These are phyloP conservation scores for Hycleus phaleratus DNA, from an alignment of 1,140 invertebrate species.

Conservation along the genomic window DNA sequence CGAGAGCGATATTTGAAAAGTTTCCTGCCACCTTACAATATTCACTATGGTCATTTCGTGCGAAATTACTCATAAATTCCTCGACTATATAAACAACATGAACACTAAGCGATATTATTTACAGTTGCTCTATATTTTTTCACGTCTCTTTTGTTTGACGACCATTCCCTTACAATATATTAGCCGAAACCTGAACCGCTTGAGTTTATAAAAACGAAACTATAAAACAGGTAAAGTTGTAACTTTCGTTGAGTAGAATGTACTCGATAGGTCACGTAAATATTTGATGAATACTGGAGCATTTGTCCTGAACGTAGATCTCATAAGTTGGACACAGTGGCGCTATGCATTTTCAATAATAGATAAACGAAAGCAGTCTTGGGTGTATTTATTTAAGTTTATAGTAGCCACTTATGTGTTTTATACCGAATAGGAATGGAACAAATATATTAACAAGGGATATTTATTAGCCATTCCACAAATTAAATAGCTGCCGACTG, in stretches of 20 bases:
- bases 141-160: no score
- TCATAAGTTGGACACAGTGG: slow-evolving; percentile 19
- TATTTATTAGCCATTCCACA: neutral
- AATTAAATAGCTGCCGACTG: neutral
- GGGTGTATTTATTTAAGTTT: slow-evolving; percentile 17
- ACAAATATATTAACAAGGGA: neutral
- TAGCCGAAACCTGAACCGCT: no score
- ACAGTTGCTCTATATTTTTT: no score
- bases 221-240: no score
- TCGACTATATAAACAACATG: no score
- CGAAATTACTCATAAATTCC: no score
- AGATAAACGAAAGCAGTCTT: slow-evolving; percentile 17
- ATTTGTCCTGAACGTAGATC: slow-evolving; percentile 19
- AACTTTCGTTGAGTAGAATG: neutral
- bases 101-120: no score
- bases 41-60: no score
- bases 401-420: neutral
- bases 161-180: no score
- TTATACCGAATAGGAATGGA: neutral
- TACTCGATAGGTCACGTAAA: slow-evolving; percentile 20
- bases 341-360: slow-evolving; percentile 23
- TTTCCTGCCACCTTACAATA: no score
- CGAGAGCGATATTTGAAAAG: no score
- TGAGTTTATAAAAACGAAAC: no score
- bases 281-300: slow-evolving; percentile 20